Evolutionary conservation across 2,113 vertebrate species (phyloP), one percentile per base, ranked within the genome.

Genomic region (Salvelinus fontinalis): DNA sequence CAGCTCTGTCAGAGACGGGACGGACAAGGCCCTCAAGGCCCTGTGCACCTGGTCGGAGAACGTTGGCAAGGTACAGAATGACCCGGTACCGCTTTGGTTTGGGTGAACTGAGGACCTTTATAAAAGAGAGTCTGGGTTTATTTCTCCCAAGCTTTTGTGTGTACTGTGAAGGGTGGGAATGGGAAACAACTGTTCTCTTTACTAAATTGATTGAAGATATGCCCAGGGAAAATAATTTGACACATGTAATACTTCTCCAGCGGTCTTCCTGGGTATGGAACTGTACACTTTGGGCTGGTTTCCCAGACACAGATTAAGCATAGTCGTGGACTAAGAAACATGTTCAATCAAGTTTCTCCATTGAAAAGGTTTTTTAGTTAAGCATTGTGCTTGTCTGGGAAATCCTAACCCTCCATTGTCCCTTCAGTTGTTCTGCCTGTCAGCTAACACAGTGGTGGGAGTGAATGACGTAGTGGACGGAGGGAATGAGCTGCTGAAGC

Each of bases 391-490:
- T 34, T 34, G 34, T 34, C 34, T 7, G 6, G 34, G 6, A 34
- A 34, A 34, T 34, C 34, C 16, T 67, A 1, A 67, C 34, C 6
- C 49, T 51, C 11, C 49, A 13, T 4, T 71, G 51, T 70, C 20
- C 75, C 77, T 77, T 44, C 70, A 94, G 89, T 89, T 83, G 76
- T 94, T 92, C 84, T 91, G 90, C 72, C 70, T 93, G 26, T 90
- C 73, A 1, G 80, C 84, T 75, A 84, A 90, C 81, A 14, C 65
- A 12, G 54, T 87, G 69, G 77, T 84, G 24, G 79, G 77, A 29
- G 78, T 77, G 75, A 86, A 85, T 34, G 86, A 91, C 70, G 51
- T 75, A 44, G 9, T 86, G 77, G 59, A 1, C 44, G 89, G 78
- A 6, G 75, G 79, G 16, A 91, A 93, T 78, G 86, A 88, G 60